phyloP scores from a whole-genome alignment of 2,113 vertebrate genomes.

The Sigmodon hispidus region DNA sequence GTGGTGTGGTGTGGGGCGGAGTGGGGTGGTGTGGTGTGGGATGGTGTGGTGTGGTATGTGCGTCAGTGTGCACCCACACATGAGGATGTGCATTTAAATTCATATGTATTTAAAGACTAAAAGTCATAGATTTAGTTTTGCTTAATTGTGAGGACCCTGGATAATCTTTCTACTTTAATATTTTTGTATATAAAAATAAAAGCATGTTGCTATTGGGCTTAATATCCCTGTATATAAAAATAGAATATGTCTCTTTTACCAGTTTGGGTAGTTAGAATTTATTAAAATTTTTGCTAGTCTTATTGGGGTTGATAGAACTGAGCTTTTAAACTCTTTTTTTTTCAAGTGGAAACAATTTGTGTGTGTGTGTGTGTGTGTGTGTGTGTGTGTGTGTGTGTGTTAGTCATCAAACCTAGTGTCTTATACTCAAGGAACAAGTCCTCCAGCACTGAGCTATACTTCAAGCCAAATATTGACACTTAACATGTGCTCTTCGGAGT shows the following conservation, averaged over 20 bases:
- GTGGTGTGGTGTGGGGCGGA: too few relatives aligned
- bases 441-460: too few relatives aligned
- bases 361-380: too few relatives aligned
- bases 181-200: not conserved
- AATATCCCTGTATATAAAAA: constrained; percentile 9
- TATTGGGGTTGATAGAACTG: not conserved
- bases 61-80: not conserved
- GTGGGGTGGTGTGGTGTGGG: too few relatives aligned
- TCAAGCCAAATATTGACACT: too few relatives aligned
- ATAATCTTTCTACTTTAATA: not conserved
- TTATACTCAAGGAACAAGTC: too few relatives aligned
- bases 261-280: not conserved
- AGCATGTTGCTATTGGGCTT: not conserved
- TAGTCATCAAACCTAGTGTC: too few relatives aligned
- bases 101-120: not conserved
- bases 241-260: not conserved
- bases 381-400: too few relatives aligned
- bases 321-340: not conserved
- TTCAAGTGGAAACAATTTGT: too few relatives aligned
- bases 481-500: too few relatives aligned
- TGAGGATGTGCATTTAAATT: not conserved
- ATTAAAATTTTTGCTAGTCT: not conserved
- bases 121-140: not conserved
- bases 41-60: not conserved
- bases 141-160: not conserved